Conservation (phyloP, 2,797 vertebrate genomes). For the Diplodus puntazzo region DNA sequence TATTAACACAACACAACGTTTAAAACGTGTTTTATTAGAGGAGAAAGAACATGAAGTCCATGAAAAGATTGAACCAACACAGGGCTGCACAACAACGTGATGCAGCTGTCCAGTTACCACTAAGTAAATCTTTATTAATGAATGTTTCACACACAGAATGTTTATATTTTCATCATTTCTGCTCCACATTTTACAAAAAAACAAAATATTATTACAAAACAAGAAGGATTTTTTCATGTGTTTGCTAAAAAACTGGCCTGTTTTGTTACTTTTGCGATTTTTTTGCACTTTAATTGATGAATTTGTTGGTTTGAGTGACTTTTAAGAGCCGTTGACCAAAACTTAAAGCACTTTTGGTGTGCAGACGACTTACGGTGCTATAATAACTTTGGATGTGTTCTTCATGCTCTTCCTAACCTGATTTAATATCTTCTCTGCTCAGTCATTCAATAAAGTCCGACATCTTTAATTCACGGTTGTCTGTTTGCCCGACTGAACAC, state of each 20-base stretch:
- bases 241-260: neutral
- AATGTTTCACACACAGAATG: constrained; percentile 1
- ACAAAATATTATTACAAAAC: neutral
- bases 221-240: neutral
- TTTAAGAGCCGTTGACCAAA: constrained; percentile 31
- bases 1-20: constrained; percentile 5
- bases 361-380: constrained; percentile 24
- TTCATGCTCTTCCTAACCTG: constrained; percentile 22
- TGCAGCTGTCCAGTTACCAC: constrained; percentile 20
- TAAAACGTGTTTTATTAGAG: neutral
- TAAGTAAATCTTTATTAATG: constrained; percentile 5
- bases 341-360: constrained; percentile 67
- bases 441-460: constrained; percentile 20
- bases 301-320: constrained; percentile 38
- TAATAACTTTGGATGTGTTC: constrained; percentile 13
- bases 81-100: neutral
- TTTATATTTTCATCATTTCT: neutral
- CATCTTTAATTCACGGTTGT: constrained; percentile 16
- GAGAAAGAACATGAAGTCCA: neutral
- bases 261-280: constrained; percentile 12
- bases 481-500: constrained; percentile 31
- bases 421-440: constrained; percentile 13
- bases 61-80: neutral
- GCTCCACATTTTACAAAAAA: neutral
- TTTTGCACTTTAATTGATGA: constrained; percentile 73